Conservation (phyloP, 1,140 invertebrate genomes). For the Laupala kohalensis region DNA sequence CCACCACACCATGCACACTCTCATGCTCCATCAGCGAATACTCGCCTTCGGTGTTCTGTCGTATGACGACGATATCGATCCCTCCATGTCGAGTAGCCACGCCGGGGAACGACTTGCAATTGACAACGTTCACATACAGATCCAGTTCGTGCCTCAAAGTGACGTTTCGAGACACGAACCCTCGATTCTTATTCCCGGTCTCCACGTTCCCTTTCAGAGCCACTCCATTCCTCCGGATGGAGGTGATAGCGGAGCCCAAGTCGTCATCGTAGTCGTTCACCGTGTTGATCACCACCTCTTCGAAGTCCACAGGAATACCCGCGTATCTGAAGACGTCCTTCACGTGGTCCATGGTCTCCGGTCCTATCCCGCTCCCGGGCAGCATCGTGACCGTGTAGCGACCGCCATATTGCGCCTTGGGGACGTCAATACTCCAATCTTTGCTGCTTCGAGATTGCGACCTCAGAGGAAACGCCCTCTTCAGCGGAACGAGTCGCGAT, state of each 20-base stretch:
- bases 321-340: constrained; percentile 38
- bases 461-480: no score
- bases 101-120: constrained; percentile 45
- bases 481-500: no score
- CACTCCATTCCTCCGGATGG: constrained; percentile 52
- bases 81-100: constrained; percentile 43
- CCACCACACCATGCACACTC: constrained; percentile 46
- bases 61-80: constrained; percentile 51
- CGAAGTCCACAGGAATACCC: constrained; percentile 53
- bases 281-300: constrained; percentile 36
- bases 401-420: constrained; percentile 40
- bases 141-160: constrained; percentile 36
- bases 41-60: constrained; percentile 50
- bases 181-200: not conserved
- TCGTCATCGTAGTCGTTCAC: constrained; percentile 31
- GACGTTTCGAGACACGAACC: constrained; percentile 26
- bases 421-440: no score
- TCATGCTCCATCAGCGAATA: constrained; percentile 54
- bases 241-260: constrained; percentile 40
- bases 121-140: constrained; percentile 53
- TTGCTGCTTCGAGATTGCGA: no score
- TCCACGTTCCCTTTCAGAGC: constrained; percentile 42
- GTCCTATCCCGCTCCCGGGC: constrained; percentile 44
- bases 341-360: constrained; percentile 41
- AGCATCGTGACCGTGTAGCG: constrained; percentile 41